These are phyloP conservation scores for Acleris emargana DNA, from an alignment of 2,888 invertebrate genomes.

Conservation along the genomic window DNA sequence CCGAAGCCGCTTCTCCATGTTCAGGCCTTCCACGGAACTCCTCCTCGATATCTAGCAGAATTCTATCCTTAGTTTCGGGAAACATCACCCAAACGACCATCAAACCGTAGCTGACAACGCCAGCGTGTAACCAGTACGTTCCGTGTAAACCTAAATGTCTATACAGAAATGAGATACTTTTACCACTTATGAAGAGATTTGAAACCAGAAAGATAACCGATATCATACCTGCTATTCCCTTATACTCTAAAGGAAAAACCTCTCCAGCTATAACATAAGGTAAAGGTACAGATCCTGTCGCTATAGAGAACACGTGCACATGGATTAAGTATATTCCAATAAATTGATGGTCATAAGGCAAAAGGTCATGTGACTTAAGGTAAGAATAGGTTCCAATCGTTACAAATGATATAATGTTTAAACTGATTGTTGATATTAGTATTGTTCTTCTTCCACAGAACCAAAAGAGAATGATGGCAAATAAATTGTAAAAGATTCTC, in stretches of 20 bases:
- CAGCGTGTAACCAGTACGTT: slow-evolving; percentile 74
- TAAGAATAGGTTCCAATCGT: too few species aligned
- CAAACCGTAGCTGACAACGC: slow-evolving; percentile 69
- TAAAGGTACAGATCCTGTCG: slow-evolving; percentile 78
- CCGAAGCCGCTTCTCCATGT: too few species aligned
- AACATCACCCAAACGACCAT: slow-evolving; percentile 71
- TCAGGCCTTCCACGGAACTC: too few species aligned
- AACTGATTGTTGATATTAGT: too few species aligned
- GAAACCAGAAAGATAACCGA: slow-evolving; percentile 69
- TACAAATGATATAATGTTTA: too few species aligned
- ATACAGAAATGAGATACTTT: slow-evolving; percentile 76
- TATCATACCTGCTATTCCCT: slow-evolving; percentile 80
- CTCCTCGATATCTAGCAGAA: slow-evolving; percentile 78
- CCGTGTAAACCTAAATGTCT: slow-evolving; percentile 63
- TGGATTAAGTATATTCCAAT: too few species aligned
- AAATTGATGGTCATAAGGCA: too few species aligned
- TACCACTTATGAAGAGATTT: slow-evolving; percentile 79
- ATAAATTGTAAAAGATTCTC: too few species aligned
- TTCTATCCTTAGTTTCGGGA: slow-evolving; percentile 83
- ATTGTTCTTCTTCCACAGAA: too few species aligned
- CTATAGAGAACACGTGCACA: slow-evolving; percentile 44
- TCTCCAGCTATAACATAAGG: slow-evolving; percentile 86
- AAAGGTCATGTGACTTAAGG: too few species aligned
- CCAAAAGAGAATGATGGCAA: too few species aligned
- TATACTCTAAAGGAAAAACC: slow-evolving; percentile 76